Conservation (phyloP, 2,797 vertebrate species). For the Iguana delicatissima region DNA sequence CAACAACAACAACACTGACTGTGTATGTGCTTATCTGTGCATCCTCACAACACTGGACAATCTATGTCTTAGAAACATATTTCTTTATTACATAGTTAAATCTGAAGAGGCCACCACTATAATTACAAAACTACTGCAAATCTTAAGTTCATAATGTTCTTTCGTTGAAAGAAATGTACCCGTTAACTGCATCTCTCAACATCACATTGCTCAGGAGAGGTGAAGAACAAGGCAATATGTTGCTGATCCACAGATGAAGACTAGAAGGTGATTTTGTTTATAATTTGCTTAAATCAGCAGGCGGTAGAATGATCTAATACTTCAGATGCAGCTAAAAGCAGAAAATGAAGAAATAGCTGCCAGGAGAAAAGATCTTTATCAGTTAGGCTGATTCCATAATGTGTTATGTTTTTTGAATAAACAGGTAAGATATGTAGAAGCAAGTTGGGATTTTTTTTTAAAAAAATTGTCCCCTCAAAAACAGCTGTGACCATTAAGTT, state of each 20-base stretch:
- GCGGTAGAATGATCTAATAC: constrained; percentile 51
- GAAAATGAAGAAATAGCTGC: constrained; percentile 53
- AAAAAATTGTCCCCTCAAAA: neutral
- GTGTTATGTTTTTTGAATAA: constrained; percentile 43
- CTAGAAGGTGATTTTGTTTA: constrained; percentile 55
- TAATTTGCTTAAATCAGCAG: constrained; percentile 40
- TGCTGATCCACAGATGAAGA: neutral
- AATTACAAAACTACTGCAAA: neutral
- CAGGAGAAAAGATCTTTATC: constrained; percentile 47
- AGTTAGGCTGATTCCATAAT: constrained; percentile 63
- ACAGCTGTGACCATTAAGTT: neutral
- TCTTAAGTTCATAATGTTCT: neutral
- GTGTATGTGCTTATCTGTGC: neutral
- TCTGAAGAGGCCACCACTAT: too few relatives aligned
- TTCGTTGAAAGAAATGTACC: neutral
- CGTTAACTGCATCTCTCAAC: neutral
- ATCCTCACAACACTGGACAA: neutral
- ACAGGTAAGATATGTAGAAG: constrained; percentile 62
- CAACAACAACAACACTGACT: neutral
- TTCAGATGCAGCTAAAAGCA: constrained; percentile 50
- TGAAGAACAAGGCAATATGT: neutral
- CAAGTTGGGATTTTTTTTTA: neutral
- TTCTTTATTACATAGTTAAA: too few relatives aligned
- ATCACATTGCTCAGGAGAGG: neutral
- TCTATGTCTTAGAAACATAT: neutral